These are phyloP conservation scores for Brachyrhaphis roseni DNA, from an alignment of 2,797 vertebrate genomes.

Conservation along the genomic window DNA sequence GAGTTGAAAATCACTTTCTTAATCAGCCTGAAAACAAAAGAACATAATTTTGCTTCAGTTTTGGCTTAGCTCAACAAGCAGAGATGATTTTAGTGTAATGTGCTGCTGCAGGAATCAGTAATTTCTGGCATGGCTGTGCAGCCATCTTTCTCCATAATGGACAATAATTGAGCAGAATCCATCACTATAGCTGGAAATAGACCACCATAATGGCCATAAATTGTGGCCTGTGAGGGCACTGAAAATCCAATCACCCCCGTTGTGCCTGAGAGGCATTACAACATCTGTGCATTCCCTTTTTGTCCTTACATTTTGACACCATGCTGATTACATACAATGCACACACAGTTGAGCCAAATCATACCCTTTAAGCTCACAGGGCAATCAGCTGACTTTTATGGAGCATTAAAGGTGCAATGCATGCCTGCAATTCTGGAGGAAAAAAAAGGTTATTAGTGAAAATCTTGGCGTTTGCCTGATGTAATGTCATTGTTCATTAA, in stretches of 20 bases:
- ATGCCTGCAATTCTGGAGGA: slow-evolving; percentile 24
- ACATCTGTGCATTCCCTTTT: slow-evolving; percentile 65
- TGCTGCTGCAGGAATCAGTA: slow-evolving; percentile 73
- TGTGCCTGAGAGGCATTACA: slow-evolving; percentile 73
- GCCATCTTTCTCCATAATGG: slow-evolving; percentile 92
- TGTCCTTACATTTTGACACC: slow-evolving; percentile 68
- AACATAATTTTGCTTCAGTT: slow-evolving; percentile 35
- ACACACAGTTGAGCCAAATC: slow-evolving; percentile 65
- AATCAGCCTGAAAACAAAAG: slow-evolving; percentile 21
- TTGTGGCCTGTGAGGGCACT: slow-evolving; percentile 83
- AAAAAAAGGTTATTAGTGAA: slow-evolving; percentile 33
- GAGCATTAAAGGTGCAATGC: slow-evolving; percentile 17
- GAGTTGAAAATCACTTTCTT: neutral
- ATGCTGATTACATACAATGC: slow-evolving; percentile 79
- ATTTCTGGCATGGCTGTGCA: slow-evolving; percentile 80
- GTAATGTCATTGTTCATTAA: slow-evolving; percentile 30
- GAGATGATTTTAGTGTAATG: slow-evolving; percentile 77
- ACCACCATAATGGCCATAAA: slow-evolving; percentile 84
- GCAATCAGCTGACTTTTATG: slow-evolving; percentile 52
- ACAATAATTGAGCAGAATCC: slow-evolving; percentile 94
- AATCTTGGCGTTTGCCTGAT: slow-evolving; percentile 28
- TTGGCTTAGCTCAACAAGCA: slow-evolving; percentile 64
- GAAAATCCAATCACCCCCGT: slow-evolving; percentile 69
- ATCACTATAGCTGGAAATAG: slow-evolving; percentile 88
- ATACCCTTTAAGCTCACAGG: slow-evolving; percentile 65